phyloP scores from a whole-genome alignment of 2,888 invertebrate species.

The Lithophane ornitopus region DNA sequence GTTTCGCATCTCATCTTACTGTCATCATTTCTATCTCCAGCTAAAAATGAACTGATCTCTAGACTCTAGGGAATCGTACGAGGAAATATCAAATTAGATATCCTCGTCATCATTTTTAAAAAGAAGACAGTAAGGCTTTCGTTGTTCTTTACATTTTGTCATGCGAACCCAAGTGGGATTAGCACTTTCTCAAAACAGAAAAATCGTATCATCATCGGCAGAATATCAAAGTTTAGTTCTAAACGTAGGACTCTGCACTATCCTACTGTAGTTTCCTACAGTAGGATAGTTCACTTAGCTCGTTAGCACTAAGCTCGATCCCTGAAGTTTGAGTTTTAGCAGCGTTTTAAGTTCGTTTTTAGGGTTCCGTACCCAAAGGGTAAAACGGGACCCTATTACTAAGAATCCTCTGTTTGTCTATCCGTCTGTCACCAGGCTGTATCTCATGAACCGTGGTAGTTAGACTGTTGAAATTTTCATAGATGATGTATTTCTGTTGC shows the following conservation, averaged over 20 bases:
- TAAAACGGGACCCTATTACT: too few relatives aligned
- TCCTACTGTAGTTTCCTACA: not conserved
- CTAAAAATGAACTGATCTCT: slow-evolving; percentile 35
- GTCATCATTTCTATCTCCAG: slow-evolving; percentile 10
- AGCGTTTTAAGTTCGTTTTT: too few relatives aligned
- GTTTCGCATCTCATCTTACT: not conserved
- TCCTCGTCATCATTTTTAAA: not conserved
- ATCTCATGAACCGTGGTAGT: too few relatives aligned
- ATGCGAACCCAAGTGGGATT: not conserved
- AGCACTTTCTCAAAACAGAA: not conserved
- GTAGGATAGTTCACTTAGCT: too few relatives aligned
- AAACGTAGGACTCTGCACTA: not conserved
- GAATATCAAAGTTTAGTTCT: not conserved
- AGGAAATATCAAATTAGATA: not conserved
- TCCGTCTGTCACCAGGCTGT: too few relatives aligned
- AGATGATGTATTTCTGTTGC: too few relatives aligned
- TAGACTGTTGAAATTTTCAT: too few relatives aligned
- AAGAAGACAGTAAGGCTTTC: not conserved
- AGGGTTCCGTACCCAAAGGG: too few relatives aligned
- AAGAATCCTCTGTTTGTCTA: too few relatives aligned
- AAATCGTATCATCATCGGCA: not conserved
- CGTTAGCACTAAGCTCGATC: too few relatives aligned
- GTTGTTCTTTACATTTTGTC: slow-evolving; percentile 7
- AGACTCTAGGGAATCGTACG: slow-evolving; percentile 14
- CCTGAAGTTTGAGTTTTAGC: too few relatives aligned